Conservation (phyloP, 2,888 invertebrate species). For the Rhamnusium bicolor region DNA sequence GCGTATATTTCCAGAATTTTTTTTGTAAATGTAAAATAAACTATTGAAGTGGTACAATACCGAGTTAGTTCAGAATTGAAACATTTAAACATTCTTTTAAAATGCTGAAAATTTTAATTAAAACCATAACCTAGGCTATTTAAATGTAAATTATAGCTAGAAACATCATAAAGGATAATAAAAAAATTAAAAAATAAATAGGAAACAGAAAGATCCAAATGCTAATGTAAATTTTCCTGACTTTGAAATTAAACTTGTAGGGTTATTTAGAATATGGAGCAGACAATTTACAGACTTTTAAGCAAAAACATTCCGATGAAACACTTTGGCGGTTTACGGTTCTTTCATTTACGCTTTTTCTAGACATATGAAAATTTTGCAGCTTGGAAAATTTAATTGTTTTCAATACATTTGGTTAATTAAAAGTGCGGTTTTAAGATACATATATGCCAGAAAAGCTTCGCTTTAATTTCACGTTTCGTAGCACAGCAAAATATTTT, state of each 20-base stretch:
- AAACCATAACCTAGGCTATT: background rate
- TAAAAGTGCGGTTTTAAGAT: conserved; percentile 12
- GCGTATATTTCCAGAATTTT: too few relatives aligned
- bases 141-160: conserved; percentile 4
- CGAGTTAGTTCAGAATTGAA: too few relatives aligned
- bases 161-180: background rate
- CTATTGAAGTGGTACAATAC: too few relatives aligned
- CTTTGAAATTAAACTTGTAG: conserved; percentile 32
- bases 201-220: conserved; percentile 20
- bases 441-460: background rate
- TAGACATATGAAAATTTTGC: conserved; percentile 21
- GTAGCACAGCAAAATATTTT: background rate
- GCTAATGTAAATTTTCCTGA: conserved; percentile 26
- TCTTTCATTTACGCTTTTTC: conserved; percentile 27
- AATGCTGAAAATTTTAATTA: conserved; percentile 6
- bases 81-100: background rate
- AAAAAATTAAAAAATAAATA: conserved; percentile 17
- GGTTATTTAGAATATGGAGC: conserved; percentile 23
- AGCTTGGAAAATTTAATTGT: conserved; percentile 28
- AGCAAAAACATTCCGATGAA: conserved; percentile 30
- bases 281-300: conserved; percentile 35
- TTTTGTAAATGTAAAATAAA: background rate
- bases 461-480: background rate
- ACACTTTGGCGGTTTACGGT: conserved; percentile 20
- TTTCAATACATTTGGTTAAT: conserved; percentile 35